Evolutionary conservation across 2,888 invertebrate genomes (phyloP), one percentile per base, ranked within the genome.

Genomic region (Colletes collaris): DNA sequence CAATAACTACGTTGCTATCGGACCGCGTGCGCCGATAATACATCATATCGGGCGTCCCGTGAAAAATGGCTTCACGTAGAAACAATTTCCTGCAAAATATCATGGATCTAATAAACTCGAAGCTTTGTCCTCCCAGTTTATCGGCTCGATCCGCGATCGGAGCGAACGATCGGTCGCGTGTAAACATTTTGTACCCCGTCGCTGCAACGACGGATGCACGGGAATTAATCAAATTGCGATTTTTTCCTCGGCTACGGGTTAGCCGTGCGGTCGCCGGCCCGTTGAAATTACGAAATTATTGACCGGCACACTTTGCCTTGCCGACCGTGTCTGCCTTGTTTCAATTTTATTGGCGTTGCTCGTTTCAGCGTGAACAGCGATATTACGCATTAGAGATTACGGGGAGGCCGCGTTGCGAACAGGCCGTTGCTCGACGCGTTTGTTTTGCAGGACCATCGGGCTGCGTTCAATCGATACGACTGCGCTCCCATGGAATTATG

Each of bases 381-480:
- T 86, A 86, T 86, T 86, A 86, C 85, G 83, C 86, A 86, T 86
- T 86, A 81, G 86, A 85, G 86, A 86, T 86, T 84, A 86, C 84
- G 76, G 7, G 67, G 46, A 27, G 67, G 46, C 10, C n/a, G 46
- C 53, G 59, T 53, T 65, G 74, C 52, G 76, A 81, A 62, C 77
- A 59, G 75, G 67, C 64, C 66, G 69, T 58, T 75, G 44, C 44
- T 46, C 44, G 82, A 58, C 56, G 79, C 79, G 79, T 83, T 81
- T 84, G 81, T 83, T 83, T 78, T 84, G 69, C 70, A 56, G 67
- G 75, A 78, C 71, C 84, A 82, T 80, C 82, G 80, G 35, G 74
- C 75, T 79, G 76, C 76, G 59, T 64, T 67, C 79, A 76, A 86
- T 86, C 86, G 86, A 86, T 86, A 79, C 79, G 35, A n/a, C 19